These are phyloP conservation scores for Morone chrysops DNA, from an alignment of 2,113 vertebrate species.

Conservation along the genomic window DNA sequence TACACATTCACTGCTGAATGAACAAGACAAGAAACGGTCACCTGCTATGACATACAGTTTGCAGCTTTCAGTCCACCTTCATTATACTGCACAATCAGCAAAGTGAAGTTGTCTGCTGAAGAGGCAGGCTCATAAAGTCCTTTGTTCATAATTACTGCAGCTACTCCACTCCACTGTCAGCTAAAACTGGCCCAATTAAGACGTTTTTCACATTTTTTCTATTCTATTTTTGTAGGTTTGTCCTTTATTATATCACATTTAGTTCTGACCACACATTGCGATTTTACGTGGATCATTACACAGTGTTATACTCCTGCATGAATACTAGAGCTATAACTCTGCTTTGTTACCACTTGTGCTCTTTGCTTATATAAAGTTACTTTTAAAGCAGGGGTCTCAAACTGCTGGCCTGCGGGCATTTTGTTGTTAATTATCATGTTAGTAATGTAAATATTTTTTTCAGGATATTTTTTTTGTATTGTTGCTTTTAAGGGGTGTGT, in stretches of 20 bases:
- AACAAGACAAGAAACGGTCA: neutral
- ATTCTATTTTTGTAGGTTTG: neutral
- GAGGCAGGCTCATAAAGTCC: conserved; percentile 16
- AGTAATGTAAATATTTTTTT: no score
- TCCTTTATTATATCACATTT: neutral
- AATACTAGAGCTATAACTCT: neutral
- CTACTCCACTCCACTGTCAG: conserved; percentile 10
- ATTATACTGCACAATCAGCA: conserved; percentile 29
- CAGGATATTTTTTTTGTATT: no score
- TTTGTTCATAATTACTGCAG: conserved; percentile 39
- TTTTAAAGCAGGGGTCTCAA: neutral
- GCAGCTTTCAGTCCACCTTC: conserved; percentile 27
- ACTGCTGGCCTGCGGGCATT: no score
- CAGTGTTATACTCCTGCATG: no score
- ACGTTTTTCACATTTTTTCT: neutral
- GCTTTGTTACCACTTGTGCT: neutral
- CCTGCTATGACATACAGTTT: neutral
- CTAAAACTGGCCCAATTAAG: conserved; percentile 25
- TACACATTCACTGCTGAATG: neutral
- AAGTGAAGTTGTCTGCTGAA: conserved; percentile 4
- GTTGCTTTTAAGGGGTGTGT: no score
- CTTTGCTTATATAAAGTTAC: neutral
- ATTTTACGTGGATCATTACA: neutral
- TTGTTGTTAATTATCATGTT: no score
- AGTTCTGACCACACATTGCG: neutral